A percentile compares a stretch with the other conserved stretches of the same genome.
phyloP scores from a whole-genome alignment of 2,888 invertebrate genomes.

The Dichetophora obliterata region DNA sequence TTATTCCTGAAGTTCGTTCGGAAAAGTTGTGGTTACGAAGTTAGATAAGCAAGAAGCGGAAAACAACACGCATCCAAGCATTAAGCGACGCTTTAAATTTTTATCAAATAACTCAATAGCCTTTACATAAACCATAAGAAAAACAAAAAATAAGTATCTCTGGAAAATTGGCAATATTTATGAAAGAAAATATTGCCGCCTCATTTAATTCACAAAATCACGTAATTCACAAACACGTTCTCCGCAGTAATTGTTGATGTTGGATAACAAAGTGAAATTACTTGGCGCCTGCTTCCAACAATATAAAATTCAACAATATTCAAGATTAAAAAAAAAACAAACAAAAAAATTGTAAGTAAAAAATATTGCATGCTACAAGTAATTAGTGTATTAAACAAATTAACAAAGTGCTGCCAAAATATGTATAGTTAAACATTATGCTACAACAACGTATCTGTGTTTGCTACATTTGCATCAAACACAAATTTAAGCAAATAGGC shows the following conservation, averaged over 20 bases:
- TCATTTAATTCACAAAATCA: not conserved
- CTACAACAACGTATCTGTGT: not conserved
- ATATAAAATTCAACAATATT: not conserved
- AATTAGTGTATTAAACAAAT: constrained; percentile 37
- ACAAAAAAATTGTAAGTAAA: constrained; percentile 21
- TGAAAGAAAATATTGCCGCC: no score
- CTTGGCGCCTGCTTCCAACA: not conserved
- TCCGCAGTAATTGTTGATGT: not conserved
- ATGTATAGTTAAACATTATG: not conserved
- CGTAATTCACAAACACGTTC: constrained; percentile 6
- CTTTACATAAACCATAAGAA: not conserved
- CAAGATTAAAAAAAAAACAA: not conserved
- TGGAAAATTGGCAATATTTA: no score
- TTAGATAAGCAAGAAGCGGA: not conserved
- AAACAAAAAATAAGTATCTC: not conserved
- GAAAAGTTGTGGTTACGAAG: not conserved
- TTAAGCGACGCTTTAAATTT: not conserved
- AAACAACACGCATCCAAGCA: constrained; percentile 17
- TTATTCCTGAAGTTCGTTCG: not conserved
- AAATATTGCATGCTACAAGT: constrained; percentile 36
- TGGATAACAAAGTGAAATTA: constrained; percentile 34
- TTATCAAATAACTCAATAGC: not conserved
- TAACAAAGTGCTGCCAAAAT: constrained; percentile 44
- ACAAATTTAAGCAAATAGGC: not conserved
- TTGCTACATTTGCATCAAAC: not conserved